Base-by-base conservation (phyloP, 2,113 vertebrate species). In the Pao palembangensis region DNA sequence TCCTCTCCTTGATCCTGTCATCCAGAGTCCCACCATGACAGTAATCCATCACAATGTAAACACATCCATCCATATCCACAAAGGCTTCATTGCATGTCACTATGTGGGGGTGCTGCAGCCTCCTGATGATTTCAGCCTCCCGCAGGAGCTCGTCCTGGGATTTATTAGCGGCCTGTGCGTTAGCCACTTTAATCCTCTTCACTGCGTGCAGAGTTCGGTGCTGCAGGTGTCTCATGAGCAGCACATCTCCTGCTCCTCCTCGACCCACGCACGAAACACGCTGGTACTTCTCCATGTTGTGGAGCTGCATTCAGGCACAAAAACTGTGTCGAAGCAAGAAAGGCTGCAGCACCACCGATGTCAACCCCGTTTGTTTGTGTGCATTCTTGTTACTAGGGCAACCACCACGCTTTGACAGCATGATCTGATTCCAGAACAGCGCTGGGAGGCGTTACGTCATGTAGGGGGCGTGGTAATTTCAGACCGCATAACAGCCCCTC, bases 41-140 rank as follows among this genome's bases (percentile, higher is more conserved):
- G 65, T 93, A 93, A 58, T 84, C 79, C 87, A 92, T 91, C 31
- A 92, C 88, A 18, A 93, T 93, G 69, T 87, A 91, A 56, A 93
- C 70, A 25, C 75, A 82, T 3, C 87, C 80, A 23, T 87, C 79
- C 0, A 66, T 54, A 3, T 82, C 83, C 28, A 85, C 82, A 20
- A 92, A 91, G 28, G 88, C 83, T 2, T 89, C 80, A 16, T 73
- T 86, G 82, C 90, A 93, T 18, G 76, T 71, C 3, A 93, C 90
- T 31, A 93, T 72, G 51, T 92, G 90, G 13, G 90, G 91, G 55
- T 93, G 90, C 60, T 78, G 67, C 44, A 93, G 69, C 60, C 79
- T 81, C 47, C 81, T 56, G 28, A 93, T 71, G 63, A 93, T 92
- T 14, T 89, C 86, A 5, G 90, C 92, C 71, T 93, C 92, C 23